Conservation (phyloP, 2,888 invertebrate species). For the Apotomis turbidana region DNA sequence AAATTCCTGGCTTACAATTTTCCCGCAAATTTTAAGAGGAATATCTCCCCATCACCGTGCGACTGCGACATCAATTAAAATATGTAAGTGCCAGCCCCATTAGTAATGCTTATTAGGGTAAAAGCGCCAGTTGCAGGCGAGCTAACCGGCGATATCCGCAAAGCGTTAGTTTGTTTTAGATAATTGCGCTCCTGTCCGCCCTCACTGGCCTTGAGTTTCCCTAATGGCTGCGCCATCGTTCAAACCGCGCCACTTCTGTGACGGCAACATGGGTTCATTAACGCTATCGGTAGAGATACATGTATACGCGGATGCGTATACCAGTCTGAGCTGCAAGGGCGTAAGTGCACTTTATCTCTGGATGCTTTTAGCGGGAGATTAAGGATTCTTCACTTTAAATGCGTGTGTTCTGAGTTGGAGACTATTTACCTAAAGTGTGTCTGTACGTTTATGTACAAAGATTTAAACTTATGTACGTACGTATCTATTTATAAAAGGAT, state of each 20-base stretch:
- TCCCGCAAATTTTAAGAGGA: background rate
- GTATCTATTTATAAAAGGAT: background rate
- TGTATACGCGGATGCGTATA: background rate
- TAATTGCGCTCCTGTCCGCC: conserved; percentile 75
- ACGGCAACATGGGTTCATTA: conserved; percentile 80
- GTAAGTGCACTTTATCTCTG: conserved; percentile 69
- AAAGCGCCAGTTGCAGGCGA: conserved; percentile 34
- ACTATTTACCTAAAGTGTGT: conserved; percentile 14
- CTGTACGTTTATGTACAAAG: background rate
- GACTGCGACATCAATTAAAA: conserved; percentile 38
- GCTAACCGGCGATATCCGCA: conserved; percentile 42
- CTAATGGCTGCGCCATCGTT: conserved; percentile 70
- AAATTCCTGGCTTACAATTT: background rate
- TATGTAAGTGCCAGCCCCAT: conserved; percentile 36
- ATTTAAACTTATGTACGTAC: background rate
- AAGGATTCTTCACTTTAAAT: conserved; percentile 52
- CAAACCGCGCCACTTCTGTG: conserved; percentile 73
- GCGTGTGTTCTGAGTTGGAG: conserved; percentile 21
- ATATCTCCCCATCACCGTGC: conserved; percentile 22
- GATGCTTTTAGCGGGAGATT: conserved; percentile 77
- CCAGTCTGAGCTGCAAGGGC: conserved; percentile 53
- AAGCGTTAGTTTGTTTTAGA: conserved; percentile 60
- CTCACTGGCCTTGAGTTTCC: conserved; percentile 68
- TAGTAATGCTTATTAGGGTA: conserved; percentile 39
- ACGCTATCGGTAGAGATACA: conserved; percentile 60